phyloP scores from a whole-genome alignment of 2,888 invertebrate genomes.

The Cosmopolites sordidus region DNA sequence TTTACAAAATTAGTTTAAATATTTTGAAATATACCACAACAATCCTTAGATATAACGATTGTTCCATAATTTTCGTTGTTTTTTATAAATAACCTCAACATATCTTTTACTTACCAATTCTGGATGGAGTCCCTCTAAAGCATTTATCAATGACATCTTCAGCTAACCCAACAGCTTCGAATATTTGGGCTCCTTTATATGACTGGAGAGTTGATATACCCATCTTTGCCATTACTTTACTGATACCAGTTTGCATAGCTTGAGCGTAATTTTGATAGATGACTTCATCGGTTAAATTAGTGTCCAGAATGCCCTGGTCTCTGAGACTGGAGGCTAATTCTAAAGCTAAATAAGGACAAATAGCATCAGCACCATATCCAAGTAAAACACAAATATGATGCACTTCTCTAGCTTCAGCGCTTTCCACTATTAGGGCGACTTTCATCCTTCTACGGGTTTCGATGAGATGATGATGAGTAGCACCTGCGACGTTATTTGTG shows the following conservation, averaged over 20 bases:
- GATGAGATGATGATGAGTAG: conserved; percentile 93
- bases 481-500: conserved; percentile 54
- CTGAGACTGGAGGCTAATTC: conserved; percentile 86
- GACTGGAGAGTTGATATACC: conserved; percentile 98
- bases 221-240: conserved; percentile 98
- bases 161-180: conserved; percentile 94
- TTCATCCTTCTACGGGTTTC: conserved; percentile 94
- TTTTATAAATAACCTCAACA: no score
- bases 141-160: conserved; percentile 92
- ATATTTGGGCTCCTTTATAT: conserved; percentile 98
- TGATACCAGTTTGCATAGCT: conserved; percentile 55
- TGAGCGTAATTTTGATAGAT: conserved; percentile 85
- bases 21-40: neutral
- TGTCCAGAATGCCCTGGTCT: conserved; percentile 79
- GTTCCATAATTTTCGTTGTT: no score
- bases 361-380: conserved; percentile 95
- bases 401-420: conserved; percentile 92
- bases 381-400: conserved; percentile 95
- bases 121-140: conserved; percentile 70
- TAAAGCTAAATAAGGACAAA: conserved; percentile 95
- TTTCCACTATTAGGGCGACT: conserved; percentile 90
- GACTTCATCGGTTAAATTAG: conserved; percentile 68
- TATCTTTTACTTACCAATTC: conserved; percentile 50
- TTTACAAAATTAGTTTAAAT: conserved; percentile 3
- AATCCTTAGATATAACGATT: neutral